phyloP scores from a whole-genome alignment of 92 coral and sea anemone species.

The Heteractis magnifica region DNA sequence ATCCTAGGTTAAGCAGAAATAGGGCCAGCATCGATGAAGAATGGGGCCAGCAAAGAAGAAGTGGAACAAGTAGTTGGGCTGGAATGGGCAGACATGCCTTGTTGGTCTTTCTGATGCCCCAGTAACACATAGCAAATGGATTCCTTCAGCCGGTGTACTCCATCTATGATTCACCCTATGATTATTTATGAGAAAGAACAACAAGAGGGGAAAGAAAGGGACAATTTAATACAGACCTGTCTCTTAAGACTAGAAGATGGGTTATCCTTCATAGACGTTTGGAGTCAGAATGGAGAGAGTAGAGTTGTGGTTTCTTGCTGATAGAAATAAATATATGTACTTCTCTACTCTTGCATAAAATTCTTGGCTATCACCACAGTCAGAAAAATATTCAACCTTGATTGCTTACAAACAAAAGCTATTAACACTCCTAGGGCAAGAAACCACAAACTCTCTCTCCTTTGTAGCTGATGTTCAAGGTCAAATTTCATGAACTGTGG shows the following conservation, averaged over 20 bases:
- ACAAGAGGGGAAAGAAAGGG: constrained; percentile 90
- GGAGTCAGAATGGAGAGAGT: constrained; percentile 1
- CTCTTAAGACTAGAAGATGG: constrained; percentile 20
- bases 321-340: too few species aligned
- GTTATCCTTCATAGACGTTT: constrained; percentile 31
- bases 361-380: too few species aligned
- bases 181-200: constrained; percentile 80
- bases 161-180: constrained; percentile 84
- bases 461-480: not conserved
- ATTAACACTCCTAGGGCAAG: not conserved
- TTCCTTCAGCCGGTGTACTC: constrained; percentile 90
- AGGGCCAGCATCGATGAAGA: constrained; percentile 63
- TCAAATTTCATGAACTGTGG: not conserved
- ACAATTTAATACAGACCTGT: constrained; percentile 54
- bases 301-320: constrained; percentile 4
- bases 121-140: constrained; percentile 58
- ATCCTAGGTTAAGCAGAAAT: constrained; percentile 62
- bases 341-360: too few species aligned
- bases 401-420: constrained; percentile 1
- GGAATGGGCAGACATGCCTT: constrained; percentile 76
- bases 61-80: constrained; percentile 24
- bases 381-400: not conserved
- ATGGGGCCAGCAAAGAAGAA: constrained; percentile 64
- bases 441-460: constrained; percentile 2
- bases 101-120: constrained; percentile 73